Base-by-base conservation (phyloP, 2,888 invertebrate species). In the Polydesmus complanatus region DNA sequence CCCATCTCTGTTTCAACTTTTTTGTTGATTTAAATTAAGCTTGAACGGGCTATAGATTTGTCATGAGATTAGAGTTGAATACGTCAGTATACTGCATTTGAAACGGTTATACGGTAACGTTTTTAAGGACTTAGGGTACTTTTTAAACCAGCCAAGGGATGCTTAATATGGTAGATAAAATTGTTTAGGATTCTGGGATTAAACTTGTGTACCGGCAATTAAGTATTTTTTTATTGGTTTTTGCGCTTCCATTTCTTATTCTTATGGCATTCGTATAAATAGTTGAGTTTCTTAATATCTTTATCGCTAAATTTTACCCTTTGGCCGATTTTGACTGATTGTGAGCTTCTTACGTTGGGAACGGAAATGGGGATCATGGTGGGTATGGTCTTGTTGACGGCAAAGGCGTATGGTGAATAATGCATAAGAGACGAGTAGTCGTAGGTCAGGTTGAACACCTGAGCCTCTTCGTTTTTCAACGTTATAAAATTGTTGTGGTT, bases 391-490 rank as follows among this genome's bases (percentile, higher is more conserved):
- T 68, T 61, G 58, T 70, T 68, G 54, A 64, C 69, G 22, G 73
- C 69, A 66, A 74, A 74, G 47, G 71, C 71, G 60, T 68, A 70
- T 3, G 69, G 65, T 1, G 70, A 71, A 64, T 74, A 74, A 62
- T 74, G 74, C 72, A 73, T 72, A 18, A 74, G 67, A 5, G 72
- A 72, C 3, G 2, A 64, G 25, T 69, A 67, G 58, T 73, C 72
- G 61, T 73, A 73, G 1, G 62, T 59, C 18, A 68, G 68, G 21
- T 68, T 69, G n/a, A 72, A 64, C 63, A 69, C 69, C 55, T 70
- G 68, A 8, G 70, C 66, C 3, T 67, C 65, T 21, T 65, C 67
- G 65, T 68, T 68, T 5, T 64, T 67, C 58, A 69, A 69, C 62
- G 71, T 71, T 23, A 69, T 67, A 59, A 71, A 72, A 60, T 73